Evolutionary conservation across 2,888 invertebrate species (phyloP), one percentile per base, ranked within the genome.

Genomic region (Watsonalla binaria): DNA sequence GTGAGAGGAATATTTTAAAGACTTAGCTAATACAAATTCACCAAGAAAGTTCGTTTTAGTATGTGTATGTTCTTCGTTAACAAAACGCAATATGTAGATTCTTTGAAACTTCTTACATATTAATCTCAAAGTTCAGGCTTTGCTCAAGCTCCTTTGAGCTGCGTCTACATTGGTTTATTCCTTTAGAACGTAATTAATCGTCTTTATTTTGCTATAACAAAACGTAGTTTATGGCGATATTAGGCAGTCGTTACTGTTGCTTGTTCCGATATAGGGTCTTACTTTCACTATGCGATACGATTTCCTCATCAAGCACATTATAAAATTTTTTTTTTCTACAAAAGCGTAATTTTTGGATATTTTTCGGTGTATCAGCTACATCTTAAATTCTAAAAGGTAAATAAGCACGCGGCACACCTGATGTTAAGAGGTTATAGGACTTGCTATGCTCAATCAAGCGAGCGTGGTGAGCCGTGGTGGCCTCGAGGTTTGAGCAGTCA

Each of bases 171-270:
- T 59, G 60, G 51, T 61, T 69, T 57, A 61, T 57, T 59, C 59
- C 57, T 58, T 53, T 63, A 60, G 64, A 67, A 61, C 63, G 71
- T 67, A 73, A 73, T 72, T 69, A 65, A 63, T 65, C 55, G 62
- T 61, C 60, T 59, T 60, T 63, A 65, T 74, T 72, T 67, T 65
- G 67, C 62, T 67, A 73, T 76, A 74, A 68, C 66, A 61, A 71
- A 70, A 72, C 62, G 64, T 67, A 68, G 66, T 76, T 77, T 71
- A 74, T 72, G 66, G 56, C 65, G 70, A 74, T 74, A 74, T 78
- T 76, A 74, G 70, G 55, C 52, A 58, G 69, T 69, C 73, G 76
- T 76, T 70, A 76, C 62, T 61, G 69, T 71, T 65, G 65, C 70
- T 67, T 66, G 72, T 63, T 60, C 47, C 46, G 13, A 51, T 33